Base-by-base conservation (phyloP, 2,113 vertebrate genomes). In the Puntigrus tetrazona region DNA sequence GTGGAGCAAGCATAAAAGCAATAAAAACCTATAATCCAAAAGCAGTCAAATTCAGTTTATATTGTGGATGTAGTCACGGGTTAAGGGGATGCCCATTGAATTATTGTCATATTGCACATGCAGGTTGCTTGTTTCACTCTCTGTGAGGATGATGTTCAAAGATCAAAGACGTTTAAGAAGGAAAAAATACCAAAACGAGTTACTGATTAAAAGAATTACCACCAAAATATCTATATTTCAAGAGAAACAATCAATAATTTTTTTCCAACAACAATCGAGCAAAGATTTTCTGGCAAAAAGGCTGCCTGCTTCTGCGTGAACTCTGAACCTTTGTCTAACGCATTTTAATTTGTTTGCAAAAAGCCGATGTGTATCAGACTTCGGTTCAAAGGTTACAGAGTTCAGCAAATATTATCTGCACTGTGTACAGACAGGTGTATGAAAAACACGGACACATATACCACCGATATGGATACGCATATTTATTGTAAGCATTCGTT, bases 301-400 rank as follows among this genome's bases (percentile, higher is more conserved):
- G 6, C 14, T 47, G 27, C n/a, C 72, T 1, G 7, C 22, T n/a
- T 70, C 34, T 70, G 34, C 4, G 25, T 50, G 73, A 50, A 75
- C 73, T 75, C 27, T 75, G 73, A 75, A 75, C 73, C 73, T 47
- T 74, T 47, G 55, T 41, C 11, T 41, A 45, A 45, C 11, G 2
- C 43, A 34, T 80, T 78, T 18, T 7, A 31, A 80, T 47, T 20
- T 31, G 25, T 67, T 67, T 67, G 59, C 57, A 45, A 79, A 79
- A 79, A 79, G 57, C 18, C 16, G 13, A 31, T 43, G 14, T 63
- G 4, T 43, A 9, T 29, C 47, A 77, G 69, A 77, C 70, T 69
- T 77, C 61, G 38, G 86, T 63, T 81, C 47, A 84, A 84, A 75
- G 78, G 70, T 84, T n/a, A 65, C 27, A 2, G n/a, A 84, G 43